Percentiles rank a stretch among this genome's conserved stretches.
Evolutionary conservation across 2,888 invertebrate species (phyloP).

Genomic region (Drosophila helvetica): DNA sequence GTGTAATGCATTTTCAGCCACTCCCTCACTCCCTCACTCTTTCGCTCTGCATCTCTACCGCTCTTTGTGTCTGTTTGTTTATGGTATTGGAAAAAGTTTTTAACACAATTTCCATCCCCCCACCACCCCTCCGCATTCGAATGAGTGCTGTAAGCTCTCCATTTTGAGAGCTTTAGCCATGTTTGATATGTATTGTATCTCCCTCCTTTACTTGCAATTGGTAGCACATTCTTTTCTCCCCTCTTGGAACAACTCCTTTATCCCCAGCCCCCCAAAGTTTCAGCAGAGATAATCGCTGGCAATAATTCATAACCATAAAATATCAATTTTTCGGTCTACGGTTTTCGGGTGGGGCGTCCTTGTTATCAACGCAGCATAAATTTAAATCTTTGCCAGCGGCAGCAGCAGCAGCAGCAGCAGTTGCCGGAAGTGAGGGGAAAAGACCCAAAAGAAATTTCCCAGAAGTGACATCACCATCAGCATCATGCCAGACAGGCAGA

Average conservation of each 20-base stretch:
- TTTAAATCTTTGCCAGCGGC: slow-evolving; percentile 52
- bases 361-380: slow-evolving; percentile 65
- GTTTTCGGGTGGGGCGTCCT: slow-evolving; percentile 45
- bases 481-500: slow-evolving; percentile 43
- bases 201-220: slow-evolving; percentile 7
- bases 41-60: slow-evolving; percentile 4
- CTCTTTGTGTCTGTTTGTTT: slow-evolving; percentile 13
- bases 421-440: slow-evolving; percentile 19
- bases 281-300: slow-evolving; percentile 67
- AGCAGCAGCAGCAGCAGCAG: slow-evolving; percentile 14
- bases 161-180: slow-evolving; percentile 14
- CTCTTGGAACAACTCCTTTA: slow-evolving; percentile 35
- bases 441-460: slow-evolving; percentile 18
- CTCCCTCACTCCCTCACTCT: slow-evolving; percentile 17
- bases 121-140: slow-evolving; percentile 15
- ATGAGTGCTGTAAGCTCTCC: background rate
- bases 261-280: slow-evolving; percentile 34
- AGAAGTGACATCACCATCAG: slow-evolving; percentile 35
- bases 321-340: slow-evolving; percentile 70
- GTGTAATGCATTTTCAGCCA: slow-evolving; percentile 38
- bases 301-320: slow-evolving; percentile 79
- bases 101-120: slow-evolving; percentile 17
- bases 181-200: slow-evolving; percentile 36
- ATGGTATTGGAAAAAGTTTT: slow-evolving; percentile 42
- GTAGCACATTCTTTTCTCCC: too few species aligned